Conservation (phyloP, 2,797 vertebrate genomes). For the Octomys mimax region DNA sequence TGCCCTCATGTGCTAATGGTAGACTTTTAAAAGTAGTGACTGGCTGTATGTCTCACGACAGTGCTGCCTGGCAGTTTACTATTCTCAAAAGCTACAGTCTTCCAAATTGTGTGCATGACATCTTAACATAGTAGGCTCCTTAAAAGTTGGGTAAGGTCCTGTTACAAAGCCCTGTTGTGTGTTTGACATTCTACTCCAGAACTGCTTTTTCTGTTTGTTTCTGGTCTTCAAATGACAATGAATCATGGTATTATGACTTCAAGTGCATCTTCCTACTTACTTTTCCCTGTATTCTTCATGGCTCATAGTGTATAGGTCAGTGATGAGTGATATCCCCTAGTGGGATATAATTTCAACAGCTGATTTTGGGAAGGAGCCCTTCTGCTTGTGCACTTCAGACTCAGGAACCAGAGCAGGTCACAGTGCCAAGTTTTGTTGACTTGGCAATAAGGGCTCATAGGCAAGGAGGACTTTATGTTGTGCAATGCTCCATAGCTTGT, state of each 20-base stretch:
- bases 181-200: background rate
- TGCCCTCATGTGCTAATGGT: background rate
- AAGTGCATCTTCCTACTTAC: background rate
- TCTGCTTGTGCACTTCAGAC: constrained; percentile 1
- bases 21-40: background rate
- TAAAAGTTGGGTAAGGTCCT: background rate
- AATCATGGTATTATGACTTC: constrained; percentile 33
- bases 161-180: background rate
- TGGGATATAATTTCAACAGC: background rate
- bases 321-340: background rate
- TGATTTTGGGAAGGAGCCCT: background rate
- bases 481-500: background rate
- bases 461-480: background rate
- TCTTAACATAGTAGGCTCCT: constrained; percentile 15
- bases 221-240: background rate
- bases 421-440: background rate
- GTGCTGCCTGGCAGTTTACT: background rate
- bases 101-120: background rate
- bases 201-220: constrained; percentile 31
- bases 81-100: background rate
- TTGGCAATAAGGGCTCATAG: background rate
- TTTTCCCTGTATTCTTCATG: background rate
- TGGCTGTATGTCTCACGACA: background rate
- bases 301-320: background rate
- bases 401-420: background rate